Conservation (phyloP, 2,888 invertebrate genomes). For the Ormyrus thymus region DNA sequence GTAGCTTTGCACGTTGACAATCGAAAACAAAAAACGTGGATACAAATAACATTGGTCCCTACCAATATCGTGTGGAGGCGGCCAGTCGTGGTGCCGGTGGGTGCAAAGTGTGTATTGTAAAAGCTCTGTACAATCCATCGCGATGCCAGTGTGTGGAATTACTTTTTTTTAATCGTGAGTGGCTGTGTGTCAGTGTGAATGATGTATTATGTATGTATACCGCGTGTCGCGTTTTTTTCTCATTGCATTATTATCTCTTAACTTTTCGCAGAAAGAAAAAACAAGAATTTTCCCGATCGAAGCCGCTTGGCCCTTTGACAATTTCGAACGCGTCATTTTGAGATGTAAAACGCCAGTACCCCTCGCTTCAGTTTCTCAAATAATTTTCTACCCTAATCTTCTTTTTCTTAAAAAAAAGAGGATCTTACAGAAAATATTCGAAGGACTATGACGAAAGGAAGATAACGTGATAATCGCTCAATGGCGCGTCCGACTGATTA, state of each 20-base stretch:
- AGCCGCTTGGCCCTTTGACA: slow-evolving; percentile 56
- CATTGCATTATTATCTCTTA: slow-evolving; percentile 31
- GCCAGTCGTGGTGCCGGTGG: slow-evolving; percentile 63
- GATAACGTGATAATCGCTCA: neutral
- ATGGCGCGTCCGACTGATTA: slow-evolving; percentile 11
- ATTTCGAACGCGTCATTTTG: slow-evolving; percentile 32
- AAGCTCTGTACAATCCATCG: slow-evolving; percentile 70
- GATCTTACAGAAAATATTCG: too few species aligned
- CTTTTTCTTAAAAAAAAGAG: too few species aligned
- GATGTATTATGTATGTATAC: slow-evolving; percentile 59
- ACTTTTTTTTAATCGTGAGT: slow-evolving; percentile 50
- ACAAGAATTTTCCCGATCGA: slow-evolving; percentile 68
- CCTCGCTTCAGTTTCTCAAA: neutral
- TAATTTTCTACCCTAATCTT: too few species aligned
- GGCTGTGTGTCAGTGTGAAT: slow-evolving; percentile 64
- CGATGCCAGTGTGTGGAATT: slow-evolving; percentile 66
- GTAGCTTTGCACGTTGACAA: slow-evolving; percentile 12
- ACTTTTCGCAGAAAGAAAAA: slow-evolving; percentile 66
- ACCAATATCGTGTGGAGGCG: slow-evolving; percentile 65
- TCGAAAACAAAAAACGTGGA: slow-evolving; percentile 19
- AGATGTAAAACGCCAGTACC: neutral
- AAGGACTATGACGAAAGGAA: too few species aligned
- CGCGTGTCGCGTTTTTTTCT: slow-evolving; percentile 57
- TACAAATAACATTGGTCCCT: slow-evolving; percentile 66
- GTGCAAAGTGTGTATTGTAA: slow-evolving; percentile 62